These are phyloP conservation scores for Drosophila bifasciata DNA, from an alignment of 1,140 invertebrate species.

Conservation along the genomic window DNA sequence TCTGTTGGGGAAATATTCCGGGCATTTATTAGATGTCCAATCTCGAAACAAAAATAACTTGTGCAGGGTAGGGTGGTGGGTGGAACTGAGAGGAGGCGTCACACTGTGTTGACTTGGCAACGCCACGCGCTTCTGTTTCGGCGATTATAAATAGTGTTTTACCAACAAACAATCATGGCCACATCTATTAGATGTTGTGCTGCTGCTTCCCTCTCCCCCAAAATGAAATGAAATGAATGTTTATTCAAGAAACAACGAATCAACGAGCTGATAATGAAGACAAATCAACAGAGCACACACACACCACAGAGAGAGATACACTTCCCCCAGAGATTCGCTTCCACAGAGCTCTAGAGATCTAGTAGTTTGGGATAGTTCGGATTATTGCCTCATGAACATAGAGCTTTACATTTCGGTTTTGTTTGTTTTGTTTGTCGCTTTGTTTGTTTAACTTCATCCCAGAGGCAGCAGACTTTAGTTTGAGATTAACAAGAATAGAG, in stretches of 20 bases:
- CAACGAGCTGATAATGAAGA: constrained; percentile 63
- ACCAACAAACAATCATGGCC: constrained; percentile 49
- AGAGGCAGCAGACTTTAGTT: constrained; percentile 30
- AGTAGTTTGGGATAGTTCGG: constrained; percentile 26
- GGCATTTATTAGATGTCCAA: constrained; percentile 45
- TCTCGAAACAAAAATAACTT: constrained; percentile 55
- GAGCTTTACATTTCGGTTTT: constrained; percentile 30
- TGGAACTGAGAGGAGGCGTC: background rate
- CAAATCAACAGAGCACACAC: constrained; percentile 42
- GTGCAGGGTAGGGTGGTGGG: constrained; percentile 7
- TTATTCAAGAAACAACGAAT: constrained; percentile 61
- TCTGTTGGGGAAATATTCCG: constrained; percentile 12
- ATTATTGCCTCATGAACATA: constrained; percentile 2
- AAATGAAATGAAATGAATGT: constrained; percentile 16
- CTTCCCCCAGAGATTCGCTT: constrained; percentile 16
- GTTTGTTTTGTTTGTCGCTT: constrained; percentile 27
- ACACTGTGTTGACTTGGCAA: constrained; percentile 30
- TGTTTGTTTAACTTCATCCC: constrained; percentile 37
- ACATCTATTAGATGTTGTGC: constrained; percentile 13
- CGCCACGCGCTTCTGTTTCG: constrained; percentile 16
- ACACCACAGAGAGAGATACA: constrained; percentile 9
- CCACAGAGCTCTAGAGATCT: too few relatives aligned
- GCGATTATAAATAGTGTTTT: constrained; percentile 72
- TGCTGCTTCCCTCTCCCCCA: constrained; percentile 3
- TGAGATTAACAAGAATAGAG: too few relatives aligned